Evolutionary conservation across 1,140 invertebrate species (phyloP).

Genomic region (Anastrepha ludens): DNA sequence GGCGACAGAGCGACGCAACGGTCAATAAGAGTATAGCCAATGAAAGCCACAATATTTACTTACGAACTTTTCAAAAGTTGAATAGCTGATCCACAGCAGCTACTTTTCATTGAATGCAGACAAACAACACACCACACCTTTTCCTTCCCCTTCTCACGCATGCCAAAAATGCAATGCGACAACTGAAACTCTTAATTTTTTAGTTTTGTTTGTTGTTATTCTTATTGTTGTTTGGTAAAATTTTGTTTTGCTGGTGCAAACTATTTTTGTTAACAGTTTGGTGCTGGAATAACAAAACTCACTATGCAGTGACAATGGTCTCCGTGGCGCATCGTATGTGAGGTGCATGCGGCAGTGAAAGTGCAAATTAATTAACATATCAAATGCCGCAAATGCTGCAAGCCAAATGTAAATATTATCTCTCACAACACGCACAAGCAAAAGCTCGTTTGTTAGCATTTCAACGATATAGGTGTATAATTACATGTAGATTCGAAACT

Average conservation of each 20-base stretch:
- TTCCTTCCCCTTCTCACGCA: not conserved
- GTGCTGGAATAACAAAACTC: not conserved
- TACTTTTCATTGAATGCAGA: conserved; percentile 6
- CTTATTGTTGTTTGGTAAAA: not conserved
- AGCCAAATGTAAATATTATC: conserved; percentile 35
- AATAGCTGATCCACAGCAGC: conserved; percentile 11
- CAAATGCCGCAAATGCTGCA: conserved; percentile 36
- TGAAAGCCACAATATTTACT: conserved; percentile 35
- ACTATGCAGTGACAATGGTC: not conserved
- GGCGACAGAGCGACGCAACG: not conserved
- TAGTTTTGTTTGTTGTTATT: not conserved
- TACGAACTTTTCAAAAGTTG: conserved; percentile 50
- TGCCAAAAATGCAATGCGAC: conserved; percentile 18
- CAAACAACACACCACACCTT: not conserved
- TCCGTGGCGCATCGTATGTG: not conserved
- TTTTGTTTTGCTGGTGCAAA: conserved; percentile 19
- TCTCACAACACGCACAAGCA: not conserved
- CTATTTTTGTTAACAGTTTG: not conserved
- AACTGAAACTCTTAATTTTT: not conserved
- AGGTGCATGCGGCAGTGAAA: conserved; percentile 8
- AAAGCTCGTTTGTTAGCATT: not conserved
- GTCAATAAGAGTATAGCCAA: not conserved
- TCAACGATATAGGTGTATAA: not conserved
- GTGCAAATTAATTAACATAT: conserved; percentile 52
- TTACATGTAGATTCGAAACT: too few species aligned